Evolutionary conservation across 2,797 vertebrate species (phyloP).

Genomic region (Chromis chromis): DNA sequence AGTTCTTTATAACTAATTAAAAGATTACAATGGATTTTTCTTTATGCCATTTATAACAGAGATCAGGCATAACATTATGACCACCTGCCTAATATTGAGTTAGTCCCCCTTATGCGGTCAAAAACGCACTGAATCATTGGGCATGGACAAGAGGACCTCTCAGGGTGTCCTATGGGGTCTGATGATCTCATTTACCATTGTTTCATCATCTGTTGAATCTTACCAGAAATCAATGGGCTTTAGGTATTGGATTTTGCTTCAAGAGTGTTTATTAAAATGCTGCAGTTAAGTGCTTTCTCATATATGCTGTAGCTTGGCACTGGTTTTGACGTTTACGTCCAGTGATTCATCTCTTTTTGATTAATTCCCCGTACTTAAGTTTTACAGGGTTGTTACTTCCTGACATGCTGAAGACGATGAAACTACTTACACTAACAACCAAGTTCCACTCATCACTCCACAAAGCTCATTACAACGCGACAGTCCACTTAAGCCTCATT

Average conservation of each 20-base stretch:
- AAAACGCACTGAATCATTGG: too few relatives aligned
- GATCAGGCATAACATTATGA: too few relatives aligned
- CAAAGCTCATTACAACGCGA: constrained; percentile 73
- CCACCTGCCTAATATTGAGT: too few relatives aligned
- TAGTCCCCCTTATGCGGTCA: too few relatives aligned
- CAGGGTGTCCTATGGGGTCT: too few relatives aligned
- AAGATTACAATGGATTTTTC: too few relatives aligned
- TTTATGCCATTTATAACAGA: too few relatives aligned
- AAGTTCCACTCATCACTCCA: constrained; percentile 60
- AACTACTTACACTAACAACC: constrained; percentile 52
- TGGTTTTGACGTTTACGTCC: background rate
- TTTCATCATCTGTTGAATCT: background rate
- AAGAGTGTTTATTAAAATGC: background rate
- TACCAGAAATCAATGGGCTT: background rate
- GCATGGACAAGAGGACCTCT: too few relatives aligned
- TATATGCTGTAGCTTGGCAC: background rate
- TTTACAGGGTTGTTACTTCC: constrained; percentile 40
- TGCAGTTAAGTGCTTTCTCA: background rate
- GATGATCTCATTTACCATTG: background rate
- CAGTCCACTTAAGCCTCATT: constrained; percentile 76
- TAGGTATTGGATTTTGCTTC: background rate
- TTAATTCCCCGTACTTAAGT: constrained; percentile 13
- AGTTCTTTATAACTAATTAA: too few relatives aligned
- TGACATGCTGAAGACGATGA: constrained; percentile 28
- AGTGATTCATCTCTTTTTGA: constrained; percentile 12